Percentiles rank a stretch among this genome's conserved stretches.
These are phyloP conservation scores for Creontiades dilutus DNA, from an alignment of 2,888 invertebrate species.

Conservation along the genomic window DNA sequence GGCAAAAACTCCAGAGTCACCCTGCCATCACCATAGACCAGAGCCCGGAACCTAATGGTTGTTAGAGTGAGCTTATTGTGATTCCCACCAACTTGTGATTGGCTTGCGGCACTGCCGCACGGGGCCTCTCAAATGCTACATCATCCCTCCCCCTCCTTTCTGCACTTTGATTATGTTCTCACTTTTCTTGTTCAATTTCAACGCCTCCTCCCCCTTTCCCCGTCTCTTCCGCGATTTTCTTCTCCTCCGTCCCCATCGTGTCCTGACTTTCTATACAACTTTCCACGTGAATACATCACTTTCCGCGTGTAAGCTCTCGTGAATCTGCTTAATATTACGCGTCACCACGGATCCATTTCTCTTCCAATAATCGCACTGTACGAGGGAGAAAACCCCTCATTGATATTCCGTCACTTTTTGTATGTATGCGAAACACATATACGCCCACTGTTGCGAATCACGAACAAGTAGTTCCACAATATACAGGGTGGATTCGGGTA, in stretches of 20 bases:
- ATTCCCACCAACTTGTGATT: constrained; percentile 62
- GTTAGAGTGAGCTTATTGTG: constrained; percentile 65
- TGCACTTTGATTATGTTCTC: constrained; percentile 46
- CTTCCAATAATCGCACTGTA: constrained; percentile 1
- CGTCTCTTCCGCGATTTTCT: neutral
- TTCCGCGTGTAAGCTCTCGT: constrained; percentile 5
- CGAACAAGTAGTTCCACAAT: too few species aligned
- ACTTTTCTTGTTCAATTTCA: constrained; percentile 60
- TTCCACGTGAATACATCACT: constrained; percentile 57
- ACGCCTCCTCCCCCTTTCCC: constrained; percentile 16
- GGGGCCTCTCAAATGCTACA: constrained; percentile 54
- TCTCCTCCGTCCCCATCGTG: neutral
- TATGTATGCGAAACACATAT: too few species aligned
- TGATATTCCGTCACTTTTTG: too few species aligned
- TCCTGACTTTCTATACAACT: constrained; percentile 37
- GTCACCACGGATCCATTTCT: constrained; percentile 21
- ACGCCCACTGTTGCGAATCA: too few species aligned
- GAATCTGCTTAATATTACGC: constrained; percentile 19
- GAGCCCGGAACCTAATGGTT: constrained; percentile 47
- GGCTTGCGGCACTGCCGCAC: constrained; percentile 53
- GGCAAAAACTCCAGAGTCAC: constrained; percentile 69
- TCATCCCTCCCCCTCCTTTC: constrained; percentile 46
- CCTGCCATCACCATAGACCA: constrained; percentile 32
- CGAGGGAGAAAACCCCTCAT: neutral
- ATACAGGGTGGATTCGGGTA: too few species aligned